Percentiles rank a stretch among this genome's conserved stretches.
Evolutionary conservation across 2,888 invertebrate genomes (phyloP).

Genomic region (Pristionchus japonicus): DNA sequence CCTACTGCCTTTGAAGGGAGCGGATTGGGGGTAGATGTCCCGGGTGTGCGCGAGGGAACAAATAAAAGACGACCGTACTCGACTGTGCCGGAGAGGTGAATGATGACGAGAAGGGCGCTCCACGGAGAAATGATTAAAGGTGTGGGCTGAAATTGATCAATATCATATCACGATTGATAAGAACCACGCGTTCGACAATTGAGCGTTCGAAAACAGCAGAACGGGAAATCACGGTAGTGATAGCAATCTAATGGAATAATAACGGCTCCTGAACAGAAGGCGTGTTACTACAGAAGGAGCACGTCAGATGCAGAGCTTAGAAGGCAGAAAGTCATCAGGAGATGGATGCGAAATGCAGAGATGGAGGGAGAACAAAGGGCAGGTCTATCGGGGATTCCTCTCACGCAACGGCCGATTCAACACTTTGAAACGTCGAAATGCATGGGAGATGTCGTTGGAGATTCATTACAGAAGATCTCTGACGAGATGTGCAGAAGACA

Average conservation of each 20-base stretch:
- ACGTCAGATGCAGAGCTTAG: background rate
- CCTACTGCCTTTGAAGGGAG: background rate
- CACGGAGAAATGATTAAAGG: slow-evolving; percentile 46
- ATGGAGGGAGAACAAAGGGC: slow-evolving; percentile 16
- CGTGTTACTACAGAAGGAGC: background rate
- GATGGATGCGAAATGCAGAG: background rate
- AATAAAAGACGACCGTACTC: background rate
- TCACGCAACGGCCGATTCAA: background rate
- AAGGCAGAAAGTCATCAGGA: background rate
- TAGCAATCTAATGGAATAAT: background rate
- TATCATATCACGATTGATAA: background rate
- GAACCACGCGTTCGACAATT: background rate
- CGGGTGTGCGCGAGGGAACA: background rate
- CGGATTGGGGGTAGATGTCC: background rate
- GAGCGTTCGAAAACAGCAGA: background rate
- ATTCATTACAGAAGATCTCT: slow-evolving; percentile 25
- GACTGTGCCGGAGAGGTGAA: slow-evolving; percentile 13
- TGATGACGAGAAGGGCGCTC: slow-evolving; percentile 35
- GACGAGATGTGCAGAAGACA: background rate
- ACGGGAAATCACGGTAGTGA: background rate
- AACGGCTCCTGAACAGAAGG: background rate
- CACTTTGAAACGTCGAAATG: slow-evolving; percentile 33
- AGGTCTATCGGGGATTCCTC: background rate
- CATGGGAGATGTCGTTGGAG: background rate
- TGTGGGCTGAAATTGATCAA: slow-evolving; percentile 11